These are phyloP conservation scores for Reticulitermes lucifugus DNA, from an alignment of 2,888 invertebrate genomes.

Conservation along the genomic window DNA sequence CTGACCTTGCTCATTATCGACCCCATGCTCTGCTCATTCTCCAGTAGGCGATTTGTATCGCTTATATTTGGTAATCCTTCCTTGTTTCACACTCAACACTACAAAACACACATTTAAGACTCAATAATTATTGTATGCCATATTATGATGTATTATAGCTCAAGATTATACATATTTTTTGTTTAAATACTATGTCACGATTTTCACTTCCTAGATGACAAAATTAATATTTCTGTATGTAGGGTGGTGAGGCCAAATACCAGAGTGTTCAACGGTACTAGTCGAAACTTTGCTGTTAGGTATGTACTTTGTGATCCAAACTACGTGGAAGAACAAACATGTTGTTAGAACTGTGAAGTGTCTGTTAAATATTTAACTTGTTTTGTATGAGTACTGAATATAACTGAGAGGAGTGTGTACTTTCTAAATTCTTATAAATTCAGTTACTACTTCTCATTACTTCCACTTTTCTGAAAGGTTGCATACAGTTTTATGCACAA, in stretches of 20 bases:
- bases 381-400: constrained; percentile 35
- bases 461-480: constrained; percentile 46
- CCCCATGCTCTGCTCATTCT: constrained; percentile 30
- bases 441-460: constrained; percentile 34
- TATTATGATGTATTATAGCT: constrained; percentile 47
- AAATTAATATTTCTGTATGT: constrained; percentile 49
- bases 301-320: constrained; percentile 48
- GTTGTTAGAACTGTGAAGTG: constrained; percentile 38
- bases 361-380: constrained; percentile 36
- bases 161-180: constrained; percentile 47
- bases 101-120: constrained; percentile 47
- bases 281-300: constrained; percentile 50
- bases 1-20: constrained; percentile 4
- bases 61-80: constrained; percentile 30
- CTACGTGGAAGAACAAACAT: constrained; percentile 36
- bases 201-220: constrained; percentile 44
- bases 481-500: constrained; percentile 47
- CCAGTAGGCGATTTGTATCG: constrained; percentile 27
- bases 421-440: constrained; percentile 43
- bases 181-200: constrained; percentile 43
- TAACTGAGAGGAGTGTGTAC: constrained; percentile 35
- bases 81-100: constrained; percentile 34
- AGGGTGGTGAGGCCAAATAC: constrained; percentile 44
- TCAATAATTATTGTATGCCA: constrained; percentile 47
- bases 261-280: constrained; percentile 51